A percentile compares a stretch with the other conserved stretches of the same genome.
phyloP scores from a whole-genome alignment of 2,888 invertebrate species.

The Chouioia cunea region DNA sequence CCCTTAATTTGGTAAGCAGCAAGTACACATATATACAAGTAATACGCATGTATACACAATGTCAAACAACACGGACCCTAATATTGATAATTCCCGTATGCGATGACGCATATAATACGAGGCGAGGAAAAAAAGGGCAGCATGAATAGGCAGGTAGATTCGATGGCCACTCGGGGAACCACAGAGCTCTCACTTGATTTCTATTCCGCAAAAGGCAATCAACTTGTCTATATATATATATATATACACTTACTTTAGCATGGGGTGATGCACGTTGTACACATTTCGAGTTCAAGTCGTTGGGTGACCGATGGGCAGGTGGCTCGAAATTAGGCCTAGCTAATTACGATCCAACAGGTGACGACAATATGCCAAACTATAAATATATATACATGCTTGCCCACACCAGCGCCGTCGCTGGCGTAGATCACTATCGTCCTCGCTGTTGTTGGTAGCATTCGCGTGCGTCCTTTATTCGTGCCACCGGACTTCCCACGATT shows the following conservation, averaged over 20 bases:
- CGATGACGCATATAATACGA: slow-evolving; percentile 21
- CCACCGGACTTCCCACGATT: slow-evolving; percentile 41
- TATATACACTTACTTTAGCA: background rate
- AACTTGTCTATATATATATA: slow-evolving; percentile 13
- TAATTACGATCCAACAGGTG: slow-evolving; percentile 57
- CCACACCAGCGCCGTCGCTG: slow-evolving; percentile 10
- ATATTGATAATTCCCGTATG: slow-evolving; percentile 37
- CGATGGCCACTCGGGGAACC: background rate
- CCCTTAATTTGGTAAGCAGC: slow-evolving; percentile 74
- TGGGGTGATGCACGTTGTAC: background rate
- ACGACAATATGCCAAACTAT: slow-evolving; percentile 45
- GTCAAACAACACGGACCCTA: slow-evolving; percentile 27
- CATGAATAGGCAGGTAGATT: slow-evolving; percentile 6
- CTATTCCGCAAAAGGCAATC: background rate
- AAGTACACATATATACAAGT: background rate
- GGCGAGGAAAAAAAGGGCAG: background rate
- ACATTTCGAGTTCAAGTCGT: background rate
- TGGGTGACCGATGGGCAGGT: slow-evolving; percentile 47
- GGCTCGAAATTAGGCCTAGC: slow-evolving; percentile 54
- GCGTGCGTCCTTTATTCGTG: slow-evolving; percentile 10
- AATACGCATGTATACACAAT: background rate
- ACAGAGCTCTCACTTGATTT: background rate
- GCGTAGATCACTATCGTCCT: slow-evolving; percentile 35
- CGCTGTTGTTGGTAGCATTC: background rate
- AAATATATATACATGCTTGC: no score